phyloP scores from a whole-genome alignment of 1,140 invertebrate species.

The Drosophila pseudoobscura region DNA sequence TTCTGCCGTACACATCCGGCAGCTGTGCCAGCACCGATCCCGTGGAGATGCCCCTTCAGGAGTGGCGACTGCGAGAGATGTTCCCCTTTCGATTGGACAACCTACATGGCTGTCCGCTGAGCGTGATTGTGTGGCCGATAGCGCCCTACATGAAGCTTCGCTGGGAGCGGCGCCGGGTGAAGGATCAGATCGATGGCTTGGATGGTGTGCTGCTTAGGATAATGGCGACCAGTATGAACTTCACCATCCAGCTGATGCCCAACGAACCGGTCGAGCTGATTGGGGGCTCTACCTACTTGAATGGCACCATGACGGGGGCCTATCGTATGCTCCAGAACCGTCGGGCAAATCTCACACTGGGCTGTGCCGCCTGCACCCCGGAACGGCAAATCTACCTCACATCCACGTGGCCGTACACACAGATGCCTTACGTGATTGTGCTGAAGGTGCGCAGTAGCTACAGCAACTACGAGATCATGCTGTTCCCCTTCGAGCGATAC shows the following conservation, averaged over 20 bases:
- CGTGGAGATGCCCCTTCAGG: not conserved
- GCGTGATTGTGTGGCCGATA: slow-evolving; percentile 55
- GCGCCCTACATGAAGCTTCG: slow-evolving; percentile 44
- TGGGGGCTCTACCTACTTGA: slow-evolving; percentile 40
- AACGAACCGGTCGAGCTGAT: slow-evolving; percentile 52
- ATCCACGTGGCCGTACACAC: slow-evolving; percentile 47
- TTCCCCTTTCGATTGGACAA: slow-evolving; percentile 50
- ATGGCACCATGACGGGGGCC: slow-evolving; percentile 64
- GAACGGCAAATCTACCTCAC: slow-evolving; percentile 34
- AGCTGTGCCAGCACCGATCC: slow-evolving; percentile 20
- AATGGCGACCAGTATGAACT: slow-evolving; percentile 48
- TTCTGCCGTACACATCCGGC: slow-evolving; percentile 28
- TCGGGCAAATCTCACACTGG: slow-evolving; percentile 49
- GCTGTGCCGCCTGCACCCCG: slow-evolving; percentile 50
- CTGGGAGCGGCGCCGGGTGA: not conserved
- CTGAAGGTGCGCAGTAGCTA: slow-evolving; percentile 24
- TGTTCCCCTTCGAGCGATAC: slow-evolving; percentile 39
- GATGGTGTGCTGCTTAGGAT: slow-evolving; percentile 46
- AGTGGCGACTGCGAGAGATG: not conserved
- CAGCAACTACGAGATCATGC: slow-evolving; percentile 63
- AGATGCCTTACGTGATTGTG: slow-evolving; percentile 53
- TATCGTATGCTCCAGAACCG: slow-evolving; percentile 48
- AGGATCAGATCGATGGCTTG: slow-evolving; percentile 31
- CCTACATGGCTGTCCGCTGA: slow-evolving; percentile 50
- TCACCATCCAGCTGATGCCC: slow-evolving; percentile 23